Evolutionary conservation across 2,113 vertebrate species (phyloP).

Genomic region (Callopanchax toddi): DNA sequence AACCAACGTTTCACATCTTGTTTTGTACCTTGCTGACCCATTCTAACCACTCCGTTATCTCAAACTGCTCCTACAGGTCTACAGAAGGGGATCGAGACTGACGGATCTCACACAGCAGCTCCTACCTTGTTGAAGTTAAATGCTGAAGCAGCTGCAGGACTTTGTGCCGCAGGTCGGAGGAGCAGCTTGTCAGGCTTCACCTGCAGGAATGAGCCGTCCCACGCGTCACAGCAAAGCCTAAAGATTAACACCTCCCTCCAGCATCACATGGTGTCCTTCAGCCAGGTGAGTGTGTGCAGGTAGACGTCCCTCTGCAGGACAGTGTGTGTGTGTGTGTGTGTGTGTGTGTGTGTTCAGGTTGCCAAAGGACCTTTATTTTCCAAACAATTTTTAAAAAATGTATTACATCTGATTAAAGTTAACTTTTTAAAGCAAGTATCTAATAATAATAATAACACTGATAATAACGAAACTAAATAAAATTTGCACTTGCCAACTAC

Average conservation of each 20-base stretch:
- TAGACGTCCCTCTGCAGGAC: not conserved
- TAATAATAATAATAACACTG: no score
- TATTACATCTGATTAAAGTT: no score
- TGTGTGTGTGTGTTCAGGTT: no score
- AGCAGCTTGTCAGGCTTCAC: constrained; percentile 21
- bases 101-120: constrained; percentile 4
- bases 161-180: constrained; percentile 14
- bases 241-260: constrained; percentile 64
- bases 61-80: not conserved
- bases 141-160: constrained; percentile 2
- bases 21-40: not conserved
- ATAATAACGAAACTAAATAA: no score
- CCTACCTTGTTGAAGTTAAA: constrained; percentile 38
- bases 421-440: no score
- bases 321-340: not conserved
- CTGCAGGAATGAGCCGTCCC: constrained; percentile 58
- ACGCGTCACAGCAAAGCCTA: constrained; percentile 46
- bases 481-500: no score
- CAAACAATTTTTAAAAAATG: no score
- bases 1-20: not conserved
- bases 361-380: no score
- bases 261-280: constrained; percentile 42
- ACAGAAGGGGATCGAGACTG: not conserved
- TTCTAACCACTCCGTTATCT: not conserved
- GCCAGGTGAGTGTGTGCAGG: not conserved